Conservation (phyloP, 2,797 vertebrate species). For the Poecilia velifera region DNA sequence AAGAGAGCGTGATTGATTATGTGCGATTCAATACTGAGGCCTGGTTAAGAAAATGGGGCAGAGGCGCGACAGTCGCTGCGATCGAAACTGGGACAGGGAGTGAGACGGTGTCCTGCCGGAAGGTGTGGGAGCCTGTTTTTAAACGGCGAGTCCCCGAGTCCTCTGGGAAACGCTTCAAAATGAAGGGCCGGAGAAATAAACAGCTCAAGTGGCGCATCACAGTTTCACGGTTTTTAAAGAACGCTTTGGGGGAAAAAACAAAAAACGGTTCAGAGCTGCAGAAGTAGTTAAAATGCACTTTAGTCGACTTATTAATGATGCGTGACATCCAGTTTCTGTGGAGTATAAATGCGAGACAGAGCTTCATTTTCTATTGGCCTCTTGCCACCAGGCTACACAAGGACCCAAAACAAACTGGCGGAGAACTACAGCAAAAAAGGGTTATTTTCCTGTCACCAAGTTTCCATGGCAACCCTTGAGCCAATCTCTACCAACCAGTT, state of each 20-base stretch:
- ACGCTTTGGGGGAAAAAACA: too few species aligned
- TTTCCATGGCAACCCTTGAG: background rate
- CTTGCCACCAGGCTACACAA: background rate
- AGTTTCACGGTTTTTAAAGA: background rate
- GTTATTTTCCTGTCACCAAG: background rate
- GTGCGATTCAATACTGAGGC: constrained; percentile 10
- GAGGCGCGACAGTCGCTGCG: constrained; percentile 25
- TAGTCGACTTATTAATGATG: background rate
- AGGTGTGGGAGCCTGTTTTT: constrained; percentile 44
- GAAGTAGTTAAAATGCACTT: background rate
- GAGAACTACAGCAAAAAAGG: background rate
- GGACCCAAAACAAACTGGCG: background rate
- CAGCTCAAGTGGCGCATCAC: constrained; percentile 8
- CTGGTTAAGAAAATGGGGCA: constrained; percentile 45
- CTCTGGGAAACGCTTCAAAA: constrained; percentile 32
- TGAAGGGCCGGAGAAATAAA: constrained; percentile 53
- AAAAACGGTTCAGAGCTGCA: background rate
- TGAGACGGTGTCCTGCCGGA: constrained; percentile 49
- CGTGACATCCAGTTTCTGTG: background rate
- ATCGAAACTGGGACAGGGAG: constrained; percentile 58
- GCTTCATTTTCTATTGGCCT: background rate
- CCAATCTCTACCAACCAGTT: background rate
- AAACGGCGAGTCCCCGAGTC: constrained; percentile 26
- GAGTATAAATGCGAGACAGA: background rate
- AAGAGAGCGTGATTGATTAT: constrained; percentile 1